Evolutionary conservation across 2,888 invertebrate species (phyloP).

Genomic region (Smittia sp.): DNA sequence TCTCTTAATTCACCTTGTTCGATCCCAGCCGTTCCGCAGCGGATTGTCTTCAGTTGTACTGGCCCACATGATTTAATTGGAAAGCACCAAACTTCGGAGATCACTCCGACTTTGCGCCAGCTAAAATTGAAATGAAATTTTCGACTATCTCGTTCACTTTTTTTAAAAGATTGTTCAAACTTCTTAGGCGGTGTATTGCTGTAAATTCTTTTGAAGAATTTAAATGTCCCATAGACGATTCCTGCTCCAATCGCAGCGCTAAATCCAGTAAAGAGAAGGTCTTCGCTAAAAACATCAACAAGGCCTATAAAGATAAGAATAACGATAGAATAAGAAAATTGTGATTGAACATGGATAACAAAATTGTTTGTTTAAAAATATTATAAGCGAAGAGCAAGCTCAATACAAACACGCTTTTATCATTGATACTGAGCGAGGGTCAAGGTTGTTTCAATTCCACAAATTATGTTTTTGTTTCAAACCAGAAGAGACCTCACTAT

Average conservation of each 20-base stretch:
- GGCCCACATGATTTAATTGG: conserved; percentile 63
- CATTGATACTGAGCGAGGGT: too few relatives aligned
- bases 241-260: background rate
- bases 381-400: too few relatives aligned
- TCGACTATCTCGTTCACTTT: background rate
- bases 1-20: conserved; percentile 49
- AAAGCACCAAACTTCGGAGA: conserved; percentile 57
- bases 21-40: conserved; percentile 56
- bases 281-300: too few relatives aligned
- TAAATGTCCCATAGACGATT: background rate
- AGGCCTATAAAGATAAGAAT: too few relatives aligned
- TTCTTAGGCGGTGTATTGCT: background rate
- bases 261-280: too few relatives aligned
- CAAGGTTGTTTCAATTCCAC: too few relatives aligned
- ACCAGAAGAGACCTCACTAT: too few relatives aligned
- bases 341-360: too few relatives aligned
- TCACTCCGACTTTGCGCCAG: conserved; percentile 60
- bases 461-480: too few relatives aligned
- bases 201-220: background rate
- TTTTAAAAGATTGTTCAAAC: background rate
- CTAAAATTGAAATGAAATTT: conserved; percentile 10
- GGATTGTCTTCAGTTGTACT: conserved; percentile 55
- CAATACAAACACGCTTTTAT: too few relatives aligned
- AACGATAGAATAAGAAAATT: too few relatives aligned
- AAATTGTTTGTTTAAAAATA: too few relatives aligned